Base-by-base conservation (phyloP, 1,140 invertebrate species). In the Tetramorium simillimum region DNA sequence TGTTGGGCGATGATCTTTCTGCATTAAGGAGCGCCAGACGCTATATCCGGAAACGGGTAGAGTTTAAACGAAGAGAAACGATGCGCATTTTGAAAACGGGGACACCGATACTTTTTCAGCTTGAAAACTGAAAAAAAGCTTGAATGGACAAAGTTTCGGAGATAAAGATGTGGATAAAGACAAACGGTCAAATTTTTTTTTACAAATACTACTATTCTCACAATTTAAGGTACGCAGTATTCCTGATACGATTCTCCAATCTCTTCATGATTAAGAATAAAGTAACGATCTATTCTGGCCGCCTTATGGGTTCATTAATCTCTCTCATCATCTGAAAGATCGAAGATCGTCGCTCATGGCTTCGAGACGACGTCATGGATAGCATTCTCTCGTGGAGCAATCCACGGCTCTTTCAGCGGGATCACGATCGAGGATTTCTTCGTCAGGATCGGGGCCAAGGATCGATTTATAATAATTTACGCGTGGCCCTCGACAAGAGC, bases 381-480 rank as follows among this genome's bases (percentile, higher is more conserved):
- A 28, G 1, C 65, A 21, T 60, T 70, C 46, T 60, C 18, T 76
- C 43, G 46, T 37, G 24, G 21, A 37, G 70, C 62, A 28, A 63
- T 86, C 85, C 16, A 40, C 40, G 24, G n/a, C 73, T 51, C 56
- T 72, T 88, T 43, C 58, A 85, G 53, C 40, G 12, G n/a, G 56
- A 70, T n/a, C 40, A 21, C 37, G 33, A 62, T 51, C 70, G 37
- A 24, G 56, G 33, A 58, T 28, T 21, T 60, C 10, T 28, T 63
- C 43, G 33, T 1, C 65, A 18, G 67, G 43, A 80, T 85, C 24
- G 46, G 53, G 53, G 85, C 77, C 78, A 67, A 80, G 51, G 82
- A 88, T 88, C 87, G 82, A 89, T 88, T 88, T 75, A 67, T 85
- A 88, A 88, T 89, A 88, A 89, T 86, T 86, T 86, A 86, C 88